Conservation (phyloP, 2,797 vertebrate species). For the Tolypeutes matacus region DNA sequence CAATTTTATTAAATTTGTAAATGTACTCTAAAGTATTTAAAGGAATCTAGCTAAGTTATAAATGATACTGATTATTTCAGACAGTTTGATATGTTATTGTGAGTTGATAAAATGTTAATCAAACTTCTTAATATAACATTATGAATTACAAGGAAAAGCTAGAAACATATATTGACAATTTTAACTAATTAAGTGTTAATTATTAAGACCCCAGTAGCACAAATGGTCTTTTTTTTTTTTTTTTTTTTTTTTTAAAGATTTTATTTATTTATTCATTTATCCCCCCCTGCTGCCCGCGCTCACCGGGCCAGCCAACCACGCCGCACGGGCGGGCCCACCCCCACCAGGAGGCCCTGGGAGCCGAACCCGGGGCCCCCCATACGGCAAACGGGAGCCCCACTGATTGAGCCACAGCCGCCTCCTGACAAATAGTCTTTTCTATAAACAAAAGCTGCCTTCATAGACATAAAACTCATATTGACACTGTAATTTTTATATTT, state of each 20-base stretch:
- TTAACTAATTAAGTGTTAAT: constrained; percentile 15
- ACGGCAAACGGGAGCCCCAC: no score
- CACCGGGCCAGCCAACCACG: no score
- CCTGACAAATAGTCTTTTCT: not conserved
- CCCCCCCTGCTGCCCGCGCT: no score
- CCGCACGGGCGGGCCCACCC: no score
- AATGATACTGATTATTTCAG: not conserved
- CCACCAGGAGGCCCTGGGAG: no score
- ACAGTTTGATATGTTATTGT: not conserved
- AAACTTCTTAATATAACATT: not conserved
- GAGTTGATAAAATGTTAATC: not conserved
- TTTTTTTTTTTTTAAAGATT: no score
- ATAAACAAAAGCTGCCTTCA: not conserved
- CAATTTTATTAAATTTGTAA: not conserved
- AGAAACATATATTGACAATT: not conserved
- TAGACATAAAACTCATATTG: not conserved
- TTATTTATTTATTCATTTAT: no score
- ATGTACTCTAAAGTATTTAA: not conserved
- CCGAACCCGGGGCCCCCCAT: no score
- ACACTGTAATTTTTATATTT: not conserved
- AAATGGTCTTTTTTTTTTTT: not conserved
- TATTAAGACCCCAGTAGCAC: not conserved
- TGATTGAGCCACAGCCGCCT: no score
- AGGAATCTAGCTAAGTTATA: not conserved
- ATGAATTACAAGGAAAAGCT: not conserved